Percentiles rank a stretch among this genome's conserved stretches.
Conservation (phyloP, 2,888 invertebrate species). For the Netelia virgata region DNA sequence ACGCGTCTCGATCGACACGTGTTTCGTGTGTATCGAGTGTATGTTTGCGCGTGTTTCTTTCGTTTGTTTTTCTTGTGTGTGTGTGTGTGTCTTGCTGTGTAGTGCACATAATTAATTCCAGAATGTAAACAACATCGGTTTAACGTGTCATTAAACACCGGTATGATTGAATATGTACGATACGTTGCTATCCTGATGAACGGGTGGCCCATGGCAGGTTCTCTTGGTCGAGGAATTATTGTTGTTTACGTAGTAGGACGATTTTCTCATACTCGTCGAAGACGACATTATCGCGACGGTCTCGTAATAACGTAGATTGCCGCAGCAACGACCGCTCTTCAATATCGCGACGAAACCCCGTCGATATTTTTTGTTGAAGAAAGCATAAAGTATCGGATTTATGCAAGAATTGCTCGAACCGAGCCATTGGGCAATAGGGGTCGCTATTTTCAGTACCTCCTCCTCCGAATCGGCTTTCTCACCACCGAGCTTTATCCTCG, state of each 20-base stretch:
- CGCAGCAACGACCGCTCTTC: constrained; percentile 94
- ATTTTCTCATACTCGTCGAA: constrained; percentile 93
- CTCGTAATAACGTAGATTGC: constrained; percentile 93
- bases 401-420: constrained; percentile 98
- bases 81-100: not conserved
- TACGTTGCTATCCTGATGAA: constrained; percentile 87
- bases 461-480: constrained; percentile 90
- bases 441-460: constrained; percentile 91
- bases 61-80: constrained; percentile 1
- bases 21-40: not conserved
- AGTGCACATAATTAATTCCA: not conserved
- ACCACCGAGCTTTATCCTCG: constrained; percentile 93
- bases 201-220: constrained; percentile 82
- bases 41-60: not conserved
- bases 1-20: constrained; percentile 33
- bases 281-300: constrained; percentile 94
- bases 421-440: constrained; percentile 96
- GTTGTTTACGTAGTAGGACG: constrained; percentile 93
- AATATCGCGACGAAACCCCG: constrained; percentile 95
- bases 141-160: constrained; percentile 87
- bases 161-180: constrained; percentile 90
- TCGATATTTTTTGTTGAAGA: constrained; percentile 97
- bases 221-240: constrained; percentile 86
- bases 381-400: constrained; percentile 97
- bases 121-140: not conserved